phyloP scores from a whole-genome alignment of 2,113 vertebrate genomes.

The Bettongia penicillata region DNA sequence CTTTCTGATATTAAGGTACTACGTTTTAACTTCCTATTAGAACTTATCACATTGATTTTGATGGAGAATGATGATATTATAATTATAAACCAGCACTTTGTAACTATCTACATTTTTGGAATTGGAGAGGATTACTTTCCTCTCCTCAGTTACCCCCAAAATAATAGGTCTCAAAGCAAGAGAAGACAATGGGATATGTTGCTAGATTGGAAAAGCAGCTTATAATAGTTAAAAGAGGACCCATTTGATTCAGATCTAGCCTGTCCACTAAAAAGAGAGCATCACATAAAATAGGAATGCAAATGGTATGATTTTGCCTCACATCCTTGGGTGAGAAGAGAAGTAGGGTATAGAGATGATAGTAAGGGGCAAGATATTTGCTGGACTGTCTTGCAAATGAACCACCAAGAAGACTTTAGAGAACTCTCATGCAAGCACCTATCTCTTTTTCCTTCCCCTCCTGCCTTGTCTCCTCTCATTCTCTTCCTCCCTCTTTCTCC shows the following conservation, averaged over 20 bases:
- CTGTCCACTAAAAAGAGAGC: neutral
- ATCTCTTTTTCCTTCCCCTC: neutral
- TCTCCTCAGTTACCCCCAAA: neutral
- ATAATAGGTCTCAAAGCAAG: neutral
- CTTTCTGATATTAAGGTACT: neutral
- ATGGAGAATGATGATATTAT: neutral
- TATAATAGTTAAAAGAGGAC: neutral
- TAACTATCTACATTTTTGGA: neutral
- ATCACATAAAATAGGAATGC: neutral
- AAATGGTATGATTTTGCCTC: neutral
- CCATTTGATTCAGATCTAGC: neutral
- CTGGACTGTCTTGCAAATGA: neutral
- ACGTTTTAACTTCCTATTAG: neutral
- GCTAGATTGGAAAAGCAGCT: neutral
- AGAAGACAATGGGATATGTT: neutral
- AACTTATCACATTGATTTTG: neutral
- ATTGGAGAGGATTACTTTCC: neutral
- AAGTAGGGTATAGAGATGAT: neutral
- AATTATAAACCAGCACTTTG: neutral
- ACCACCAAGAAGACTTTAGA: neutral
- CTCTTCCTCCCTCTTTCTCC: no score
- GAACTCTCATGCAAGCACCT: neutral
- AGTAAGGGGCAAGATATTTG: neutral
- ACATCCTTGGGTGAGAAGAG: neutral
- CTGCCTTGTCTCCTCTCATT: neutral